These are phyloP conservation scores for Cyanocitta stelleri DNA, from an alignment of 2,113 vertebrate genomes.

Conservation along the genomic window DNA sequence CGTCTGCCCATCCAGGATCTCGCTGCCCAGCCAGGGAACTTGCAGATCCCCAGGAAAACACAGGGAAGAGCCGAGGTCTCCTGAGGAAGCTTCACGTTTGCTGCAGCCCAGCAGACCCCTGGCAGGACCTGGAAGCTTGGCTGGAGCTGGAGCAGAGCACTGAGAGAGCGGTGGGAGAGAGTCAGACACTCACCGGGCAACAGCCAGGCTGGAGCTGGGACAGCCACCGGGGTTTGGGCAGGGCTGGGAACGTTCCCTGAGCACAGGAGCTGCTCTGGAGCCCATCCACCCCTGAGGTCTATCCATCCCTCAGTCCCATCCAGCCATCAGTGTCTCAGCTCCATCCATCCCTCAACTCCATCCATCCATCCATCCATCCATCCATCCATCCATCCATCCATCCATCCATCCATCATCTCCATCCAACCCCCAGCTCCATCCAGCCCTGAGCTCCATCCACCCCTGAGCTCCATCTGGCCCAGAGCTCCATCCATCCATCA, in stretches of 20 bases:
- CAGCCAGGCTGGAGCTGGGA: background rate
- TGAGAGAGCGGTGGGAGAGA: rapidly evolving
- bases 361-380: background rate
- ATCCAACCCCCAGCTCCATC: no score
- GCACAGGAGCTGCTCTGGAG: background rate
- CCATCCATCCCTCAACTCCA: background rate
- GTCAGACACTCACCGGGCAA: rapidly evolving
- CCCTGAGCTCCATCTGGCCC: background rate
- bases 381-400: background rate
- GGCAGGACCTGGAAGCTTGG: background rate
- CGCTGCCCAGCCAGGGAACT: background rate
- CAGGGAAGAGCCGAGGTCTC: rapidly evolving
- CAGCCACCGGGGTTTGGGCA: rapidly evolving
- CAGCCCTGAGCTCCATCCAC: no score
- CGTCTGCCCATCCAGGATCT: rapidly evolving
- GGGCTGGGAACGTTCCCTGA: rapidly evolving
- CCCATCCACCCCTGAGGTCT: background rate
- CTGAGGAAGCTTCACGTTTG: rapidly evolving
- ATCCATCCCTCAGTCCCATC: background rate
- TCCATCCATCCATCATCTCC: background rate
- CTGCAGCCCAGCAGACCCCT: background rate
- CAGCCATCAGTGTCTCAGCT: no score
- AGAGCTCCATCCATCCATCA: background rate
- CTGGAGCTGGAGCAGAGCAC: background rate
- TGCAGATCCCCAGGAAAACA: background rate